A percentile compares a stretch with the other conserved stretches of the same genome.
phyloP scores from a whole-genome alignment of 2,888 invertebrate genomes.

The Eilema sororculum region DNA sequence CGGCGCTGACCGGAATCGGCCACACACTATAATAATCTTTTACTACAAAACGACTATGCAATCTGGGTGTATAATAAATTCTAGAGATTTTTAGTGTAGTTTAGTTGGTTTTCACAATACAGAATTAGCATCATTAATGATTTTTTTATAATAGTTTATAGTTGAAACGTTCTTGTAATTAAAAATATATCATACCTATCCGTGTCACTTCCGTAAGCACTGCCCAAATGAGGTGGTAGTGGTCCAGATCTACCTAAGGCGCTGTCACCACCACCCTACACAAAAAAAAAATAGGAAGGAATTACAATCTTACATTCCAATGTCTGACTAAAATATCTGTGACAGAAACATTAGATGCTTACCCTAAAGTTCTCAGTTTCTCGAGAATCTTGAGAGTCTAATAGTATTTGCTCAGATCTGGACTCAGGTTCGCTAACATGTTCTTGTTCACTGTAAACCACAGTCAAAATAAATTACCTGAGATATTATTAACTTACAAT shows the following conservation, averaged over 20 bases:
- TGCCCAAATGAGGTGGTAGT: slow-evolving; percentile 71
- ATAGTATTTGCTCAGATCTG: slow-evolving; percentile 75
- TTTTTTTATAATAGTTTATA: not conserved
- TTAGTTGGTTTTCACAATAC: too few species aligned
- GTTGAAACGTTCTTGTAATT: not conserved
- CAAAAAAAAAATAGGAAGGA: not conserved
- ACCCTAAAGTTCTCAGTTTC: slow-evolving; percentile 79
- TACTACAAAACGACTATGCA: too few species aligned
- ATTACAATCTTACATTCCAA: not conserved
- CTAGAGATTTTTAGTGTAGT: too few species aligned
- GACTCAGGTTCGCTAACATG: slow-evolving; percentile 72
- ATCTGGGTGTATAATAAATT: too few species aligned
- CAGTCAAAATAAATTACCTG: slow-evolving; percentile 18
- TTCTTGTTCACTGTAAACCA: slow-evolving; percentile 76
- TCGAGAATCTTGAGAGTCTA: slow-evolving; percentile 76
- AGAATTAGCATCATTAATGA: too few species aligned
- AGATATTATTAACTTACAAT: not conserved
- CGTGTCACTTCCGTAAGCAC: slow-evolving; percentile 78
- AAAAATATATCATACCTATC: slow-evolving; percentile 66
- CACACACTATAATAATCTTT: too few species aligned
- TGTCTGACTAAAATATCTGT: not conserved
- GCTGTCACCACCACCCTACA: slow-evolving; percentile 73
- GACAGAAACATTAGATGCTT: slow-evolving; percentile 38
- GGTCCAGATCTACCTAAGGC: slow-evolving; percentile 67
- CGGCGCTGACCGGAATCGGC: too few species aligned